phyloP scores from a whole-genome alignment of 1,140 invertebrate species.

The Scaptomyza hsui region DNA sequence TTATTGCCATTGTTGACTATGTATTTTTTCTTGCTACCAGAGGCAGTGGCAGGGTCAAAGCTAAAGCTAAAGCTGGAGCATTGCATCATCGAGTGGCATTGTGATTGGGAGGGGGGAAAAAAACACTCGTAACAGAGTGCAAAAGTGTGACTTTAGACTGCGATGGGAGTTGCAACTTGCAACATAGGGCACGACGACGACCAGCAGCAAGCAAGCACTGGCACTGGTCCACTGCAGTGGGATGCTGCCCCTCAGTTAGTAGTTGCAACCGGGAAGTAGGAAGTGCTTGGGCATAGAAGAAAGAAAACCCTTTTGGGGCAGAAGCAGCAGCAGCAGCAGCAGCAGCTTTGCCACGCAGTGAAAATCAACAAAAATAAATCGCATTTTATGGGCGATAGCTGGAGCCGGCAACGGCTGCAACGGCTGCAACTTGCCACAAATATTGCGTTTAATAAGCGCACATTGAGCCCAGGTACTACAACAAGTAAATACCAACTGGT shows the following conservation, averaged over 20 bases:
- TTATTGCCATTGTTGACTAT: slow-evolving; percentile 31
- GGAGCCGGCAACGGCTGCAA: slow-evolving; percentile 15
- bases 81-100: slow-evolving; percentile 74
- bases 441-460: slow-evolving; percentile 82
- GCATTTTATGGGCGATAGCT: slow-evolving; percentile 68
- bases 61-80: slow-evolving; percentile 36
- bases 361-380: slow-evolving; percentile 83
- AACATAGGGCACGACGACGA: slow-evolving; percentile 24
- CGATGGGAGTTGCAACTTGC: slow-evolving; percentile 2
- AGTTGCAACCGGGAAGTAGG: slow-evolving; percentile 72
- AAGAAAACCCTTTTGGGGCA: slow-evolving; percentile 58
- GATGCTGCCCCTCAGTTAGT: slow-evolving; percentile 1
- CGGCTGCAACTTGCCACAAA: slow-evolving; percentile 69
- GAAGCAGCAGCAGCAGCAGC: slow-evolving; percentile 2
- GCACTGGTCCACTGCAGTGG: slow-evolving; percentile 23
- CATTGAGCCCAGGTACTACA: too few relatives aligned
- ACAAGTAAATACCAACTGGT: slow-evolving; percentile 48
- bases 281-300: slow-evolving; percentile 52
- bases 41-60: slow-evolving; percentile 53
- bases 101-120: slow-evolving; percentile 44
- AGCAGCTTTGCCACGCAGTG: slow-evolving; percentile 53
- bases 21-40: slow-evolving; percentile 4
- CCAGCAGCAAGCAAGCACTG: slow-evolving; percentile 8
- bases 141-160: slow-evolving; percentile 59
- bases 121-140: slow-evolving; percentile 50